phyloP scores from a whole-genome alignment of 2,888 invertebrate species.

The Trachelus tabidus region DNA sequence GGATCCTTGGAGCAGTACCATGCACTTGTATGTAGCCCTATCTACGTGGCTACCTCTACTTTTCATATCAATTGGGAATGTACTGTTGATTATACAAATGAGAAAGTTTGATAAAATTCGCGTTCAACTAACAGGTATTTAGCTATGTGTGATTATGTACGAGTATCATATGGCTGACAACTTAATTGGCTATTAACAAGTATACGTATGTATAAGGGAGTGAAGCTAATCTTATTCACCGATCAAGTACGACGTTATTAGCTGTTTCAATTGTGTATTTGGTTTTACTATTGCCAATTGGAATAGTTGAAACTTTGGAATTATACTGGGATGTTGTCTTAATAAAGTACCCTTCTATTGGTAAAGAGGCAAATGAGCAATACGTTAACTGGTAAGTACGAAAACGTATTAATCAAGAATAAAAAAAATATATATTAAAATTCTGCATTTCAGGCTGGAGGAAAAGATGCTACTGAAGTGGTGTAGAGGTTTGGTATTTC shows the following conservation, averaged over 20 bases:
- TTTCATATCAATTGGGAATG: conserved; percentile 59
- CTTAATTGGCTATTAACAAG: neutral
- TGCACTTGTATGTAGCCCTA: conserved; percentile 59
- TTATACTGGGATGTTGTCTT: conserved; percentile 58
- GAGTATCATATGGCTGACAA: neutral
- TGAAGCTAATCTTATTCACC: conserved; percentile 38
- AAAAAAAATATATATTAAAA: neutral
- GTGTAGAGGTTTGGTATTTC: conserved; percentile 60
- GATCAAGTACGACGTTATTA: conserved; percentile 55
- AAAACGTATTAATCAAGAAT: neutral
- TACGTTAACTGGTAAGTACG: conserved; percentile 56
- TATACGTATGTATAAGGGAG: conserved; percentile 25
- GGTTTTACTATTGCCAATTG: conserved; percentile 58
- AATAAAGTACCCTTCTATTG: conserved; percentile 38
- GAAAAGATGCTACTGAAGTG: conserved; percentile 60
- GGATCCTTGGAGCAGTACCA: conserved; percentile 53
- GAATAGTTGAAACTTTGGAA: conserved; percentile 60
- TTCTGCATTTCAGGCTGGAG: conserved; percentile 47
- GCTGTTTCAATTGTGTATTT: conserved; percentile 62
- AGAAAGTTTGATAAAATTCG: conserved; percentile 47
- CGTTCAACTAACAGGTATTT: conserved; percentile 38
- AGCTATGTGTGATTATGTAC: neutral
- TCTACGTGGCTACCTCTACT: conserved; percentile 61
- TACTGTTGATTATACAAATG: conserved; percentile 53
- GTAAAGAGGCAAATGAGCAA: conserved; percentile 33